Base-by-base conservation (phyloP, 2,113 vertebrate genomes). In the Archocentrus centrarchus region DNA sequence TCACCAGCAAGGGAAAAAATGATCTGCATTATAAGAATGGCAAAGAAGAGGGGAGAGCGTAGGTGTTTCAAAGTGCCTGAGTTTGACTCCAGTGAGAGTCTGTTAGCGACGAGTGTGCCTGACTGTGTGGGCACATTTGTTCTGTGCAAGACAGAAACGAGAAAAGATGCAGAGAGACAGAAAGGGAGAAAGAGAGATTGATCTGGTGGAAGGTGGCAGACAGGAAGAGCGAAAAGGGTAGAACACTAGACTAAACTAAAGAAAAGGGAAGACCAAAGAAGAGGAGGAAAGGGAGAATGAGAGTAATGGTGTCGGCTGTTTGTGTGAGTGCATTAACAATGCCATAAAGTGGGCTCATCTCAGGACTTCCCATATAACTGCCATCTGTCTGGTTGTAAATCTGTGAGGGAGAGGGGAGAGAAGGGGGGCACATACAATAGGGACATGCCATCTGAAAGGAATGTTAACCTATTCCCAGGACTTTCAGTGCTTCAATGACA, bases 251-350 rank as follows among this genome's bases (percentile, higher is more conserved):
- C 75, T 62, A 50, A 80, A 64, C 63, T 59, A 37, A 78, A 63
- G 80, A 62, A 64, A 50, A 63, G 35, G 62, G 39, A 58, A 59
- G 47, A 77, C 22, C 17, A 1, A 75, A 75, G 79, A 77, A 83
- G 59, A 87, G 50, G 77, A 87, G 76, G 82, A 62, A 87, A 62
- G 84, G 76, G 87, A 80, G 89, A 88, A 90, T 79, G 83, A 91
- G 91, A 92, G 89, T 89, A 91, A 91, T 93, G 85, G 92, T 8
- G 96, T 95, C 92, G 96, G 96, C 96, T 97, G 97, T 98, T 98
- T 98, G 97, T 97, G 97, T 95, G 96, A 97, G 97, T 97, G 97
- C 97, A 97, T 98, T 98, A 99, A 98, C 97, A 97, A 96, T 97
- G 97, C 97, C 96, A 96, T 96, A 97, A 98, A 97, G 97, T 96